Percentiles rank a stretch among this genome's conserved stretches.
Conservation (phyloP, 2,888 invertebrate species). For the Orthonevra nobilis region DNA sequence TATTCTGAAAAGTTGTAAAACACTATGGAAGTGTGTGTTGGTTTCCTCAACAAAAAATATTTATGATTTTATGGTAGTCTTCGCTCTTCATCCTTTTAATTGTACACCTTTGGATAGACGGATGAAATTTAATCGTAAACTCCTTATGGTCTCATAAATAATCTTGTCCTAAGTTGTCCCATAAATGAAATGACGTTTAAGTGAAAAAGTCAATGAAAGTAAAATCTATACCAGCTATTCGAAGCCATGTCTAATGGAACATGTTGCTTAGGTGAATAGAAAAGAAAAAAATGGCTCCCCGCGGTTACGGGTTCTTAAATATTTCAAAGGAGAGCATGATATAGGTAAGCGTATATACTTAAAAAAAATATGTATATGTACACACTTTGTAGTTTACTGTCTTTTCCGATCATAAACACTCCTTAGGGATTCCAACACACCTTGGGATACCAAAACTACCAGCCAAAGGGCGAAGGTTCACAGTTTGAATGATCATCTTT, state of each 20-base stretch:
- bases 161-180: conserved; percentile 41
- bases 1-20: conserved; percentile 28
- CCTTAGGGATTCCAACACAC: conserved; percentile 45
- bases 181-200: conserved; percentile 65
- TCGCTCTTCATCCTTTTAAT: conserved; percentile 43
- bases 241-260: conserved; percentile 46
- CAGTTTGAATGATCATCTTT: conserved; percentile 68
- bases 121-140: conserved; percentile 40
- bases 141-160: conserved; percentile 54
- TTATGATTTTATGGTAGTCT: conserved; percentile 53
- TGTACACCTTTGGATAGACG: conserved; percentile 25
- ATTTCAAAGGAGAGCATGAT: conserved; percentile 34
- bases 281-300: conserved; percentile 26
- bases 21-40: conserved; percentile 22
- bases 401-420: conserved; percentile 58
- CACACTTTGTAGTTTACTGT: conserved; percentile 43
- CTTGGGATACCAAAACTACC: conserved; percentile 41
- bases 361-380: conserved; percentile 16
- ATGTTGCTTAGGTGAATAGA: conserved; percentile 25
- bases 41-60: conserved; percentile 30
- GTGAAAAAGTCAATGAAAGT: conserved; percentile 70
- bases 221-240: conserved; percentile 53
- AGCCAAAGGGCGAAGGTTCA: conserved; percentile 60
- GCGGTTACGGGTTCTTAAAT: conserved; percentile 50
- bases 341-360: background rate